Base-by-base conservation (phyloP, 2,888 invertebrate genomes). In the Eupithecia centaureata region DNA sequence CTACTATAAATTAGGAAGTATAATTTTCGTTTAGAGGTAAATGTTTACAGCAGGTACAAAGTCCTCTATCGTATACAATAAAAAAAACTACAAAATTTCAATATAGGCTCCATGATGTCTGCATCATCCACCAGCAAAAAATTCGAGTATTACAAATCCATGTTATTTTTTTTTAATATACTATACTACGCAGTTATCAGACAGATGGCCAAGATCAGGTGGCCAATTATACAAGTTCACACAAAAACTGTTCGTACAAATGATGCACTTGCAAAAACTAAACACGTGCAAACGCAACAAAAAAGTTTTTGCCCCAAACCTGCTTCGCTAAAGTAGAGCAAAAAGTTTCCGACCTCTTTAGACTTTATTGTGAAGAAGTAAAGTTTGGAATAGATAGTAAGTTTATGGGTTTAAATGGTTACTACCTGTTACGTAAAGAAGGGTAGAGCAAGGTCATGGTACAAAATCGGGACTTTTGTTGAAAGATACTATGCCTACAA, bases 341-440 rank as follows among this genome's bases (percentile, higher is more conserved):
- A 79, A 79, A 77, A 76, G 52, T 72, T 68, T 64, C 28, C n/a
- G n/a, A 52, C 10, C 32, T 38, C 22, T 32, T 51, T 25, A 56
- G 30, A 51, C 65, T 57, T 68, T 78, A 74, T 35, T 0, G 0
- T 0, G 22, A 42, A 0, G 0, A 0, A 0, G 3, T 70, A 79
- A 56, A 60, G 63, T n/a, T 66, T 30, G 71, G 61, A 64, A 69
- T 79, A n/a, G 32, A 18, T 4, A 22, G 12, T 2, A 13, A 5
- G 13, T 13, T 0, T 2, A 30, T 10, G 25, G n/a, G 12, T 7
- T 61, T 58, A 33, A 3, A 63, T 72, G 57, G 67, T n/a, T n/a
- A 76, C 79, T 86, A 86, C 86, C 86, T 86, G 86, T 86, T 85
- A 84, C 79, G 81, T 79, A 81, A 83, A 75, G 71, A 77, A 79